phyloP scores from a whole-genome alignment of 2,113 vertebrate species.

The Saccopteryx bilineata region DNA sequence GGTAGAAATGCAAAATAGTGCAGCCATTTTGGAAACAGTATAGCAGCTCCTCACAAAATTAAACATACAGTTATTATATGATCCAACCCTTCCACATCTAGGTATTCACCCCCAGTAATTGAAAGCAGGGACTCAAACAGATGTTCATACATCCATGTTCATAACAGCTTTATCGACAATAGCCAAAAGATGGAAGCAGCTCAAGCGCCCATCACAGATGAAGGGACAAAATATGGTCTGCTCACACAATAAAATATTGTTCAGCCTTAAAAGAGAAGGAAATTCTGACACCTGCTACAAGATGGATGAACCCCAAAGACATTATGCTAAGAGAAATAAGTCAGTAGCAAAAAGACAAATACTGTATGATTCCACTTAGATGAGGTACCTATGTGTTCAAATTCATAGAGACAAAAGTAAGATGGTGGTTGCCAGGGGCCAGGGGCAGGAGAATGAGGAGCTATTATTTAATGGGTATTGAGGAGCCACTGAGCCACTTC shows the following conservation, averaged over 20 bases:
- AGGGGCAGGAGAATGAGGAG: not conserved
- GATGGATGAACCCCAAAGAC: not conserved
- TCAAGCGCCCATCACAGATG: not conserved
- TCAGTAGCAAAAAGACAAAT: not conserved
- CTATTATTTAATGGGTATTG: not conserved
- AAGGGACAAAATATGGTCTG: not conserved
- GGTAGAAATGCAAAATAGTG: not conserved
- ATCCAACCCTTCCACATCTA: not conserved
- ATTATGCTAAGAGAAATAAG: conserved; percentile 33
- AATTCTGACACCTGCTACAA: not conserved
- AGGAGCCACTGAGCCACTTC: too few relatives aligned
- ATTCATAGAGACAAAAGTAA: not conserved
- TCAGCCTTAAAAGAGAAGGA: not conserved
- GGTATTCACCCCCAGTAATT: not conserved
- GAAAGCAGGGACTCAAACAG: not conserved
- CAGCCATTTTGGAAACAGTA: not conserved
- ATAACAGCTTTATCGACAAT: not conserved
- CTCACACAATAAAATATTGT: not conserved
- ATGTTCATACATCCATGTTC: not conserved
- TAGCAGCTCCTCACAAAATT: not conserved
- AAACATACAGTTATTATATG: not conserved
- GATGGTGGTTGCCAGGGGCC: not conserved
- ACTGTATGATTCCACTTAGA: not conserved
- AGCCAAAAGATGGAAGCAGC: not conserved
- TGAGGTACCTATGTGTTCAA: not conserved